Percentiles rank a stretch among this genome's conserved stretches.
Evolutionary conservation across 2,888 invertebrate species (phyloP).

Genomic region (Campoplex capitator): DNA sequence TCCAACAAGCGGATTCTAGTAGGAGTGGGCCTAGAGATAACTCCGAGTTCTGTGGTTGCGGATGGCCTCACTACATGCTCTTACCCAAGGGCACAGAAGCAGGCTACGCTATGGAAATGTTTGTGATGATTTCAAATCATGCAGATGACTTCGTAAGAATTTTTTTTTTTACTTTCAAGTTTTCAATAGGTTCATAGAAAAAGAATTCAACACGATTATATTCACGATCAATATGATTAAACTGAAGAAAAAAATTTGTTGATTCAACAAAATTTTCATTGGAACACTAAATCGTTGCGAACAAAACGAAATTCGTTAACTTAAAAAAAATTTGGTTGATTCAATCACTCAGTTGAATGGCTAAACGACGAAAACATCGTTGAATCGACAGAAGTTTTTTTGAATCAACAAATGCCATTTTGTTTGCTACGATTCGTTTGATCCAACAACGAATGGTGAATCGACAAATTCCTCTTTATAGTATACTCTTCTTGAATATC

Average conservation of each 20-base stretch:
- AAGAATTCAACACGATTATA: neutral
- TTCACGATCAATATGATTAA: too few relatives aligned
- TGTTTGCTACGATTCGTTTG: neutral
- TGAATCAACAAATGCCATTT: too few relatives aligned
- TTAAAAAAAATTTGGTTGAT: too few relatives aligned
- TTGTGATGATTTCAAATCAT: constrained; percentile 92
- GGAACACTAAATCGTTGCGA: too few relatives aligned
- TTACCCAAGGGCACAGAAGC: constrained; percentile 89
- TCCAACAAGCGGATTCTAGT: neutral
- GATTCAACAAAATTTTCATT: too few relatives aligned
- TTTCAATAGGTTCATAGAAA: neutral
- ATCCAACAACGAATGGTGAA: neutral
- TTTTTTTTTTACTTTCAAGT: neutral
- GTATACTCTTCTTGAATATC: neutral
- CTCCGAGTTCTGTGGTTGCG: constrained; percentile 95
- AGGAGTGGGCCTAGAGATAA: constrained; percentile 87
- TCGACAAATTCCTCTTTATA: neutral
- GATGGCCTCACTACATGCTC: constrained; percentile 94
- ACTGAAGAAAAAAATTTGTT: neutral
- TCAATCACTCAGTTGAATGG: too few relatives aligned
- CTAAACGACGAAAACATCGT: too few relatives aligned
- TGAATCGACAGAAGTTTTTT: too few relatives aligned
- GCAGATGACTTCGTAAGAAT: constrained; percentile 88
- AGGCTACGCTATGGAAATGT: constrained; percentile 89
- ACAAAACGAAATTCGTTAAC: too few relatives aligned